Conservation (phyloP, 2,888 invertebrate species). For the Mythimna lalbum region DNA sequence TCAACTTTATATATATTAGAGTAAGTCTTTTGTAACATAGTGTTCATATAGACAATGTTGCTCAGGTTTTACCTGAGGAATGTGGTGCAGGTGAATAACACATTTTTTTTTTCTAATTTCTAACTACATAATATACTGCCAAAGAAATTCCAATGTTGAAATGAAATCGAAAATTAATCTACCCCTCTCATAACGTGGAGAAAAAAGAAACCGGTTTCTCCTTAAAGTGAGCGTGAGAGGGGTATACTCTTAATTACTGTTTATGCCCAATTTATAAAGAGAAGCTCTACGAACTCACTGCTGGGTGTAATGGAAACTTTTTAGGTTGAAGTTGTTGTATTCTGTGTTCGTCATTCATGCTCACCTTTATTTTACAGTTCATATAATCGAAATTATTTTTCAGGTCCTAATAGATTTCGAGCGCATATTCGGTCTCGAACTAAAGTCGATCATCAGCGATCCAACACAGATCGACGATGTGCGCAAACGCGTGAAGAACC, state of each 20-base stretch:
- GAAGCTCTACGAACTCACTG: too few species aligned
- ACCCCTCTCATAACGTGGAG: not conserved
- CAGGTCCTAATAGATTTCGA: conserved; percentile 96
- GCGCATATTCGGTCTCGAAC: conserved; percentile 96
- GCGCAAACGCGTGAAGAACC: conserved; percentile 94
- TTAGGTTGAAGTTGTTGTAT: too few species aligned
- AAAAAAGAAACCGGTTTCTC: too few species aligned
- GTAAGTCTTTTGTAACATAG: too few species aligned
- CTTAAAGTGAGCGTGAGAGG: too few species aligned
- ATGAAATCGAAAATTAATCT: not conserved
- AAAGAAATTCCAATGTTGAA: not conserved
- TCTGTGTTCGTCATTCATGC: not conserved
- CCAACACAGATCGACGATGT: conserved; percentile 96
- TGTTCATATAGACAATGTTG: too few species aligned
- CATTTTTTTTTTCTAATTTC: not conserved
- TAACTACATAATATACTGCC: not conserved
- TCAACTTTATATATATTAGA: not conserved
- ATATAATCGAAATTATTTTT: conserved; percentile 25
- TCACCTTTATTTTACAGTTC: not conserved
- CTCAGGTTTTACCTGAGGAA: conserved; percentile 94
- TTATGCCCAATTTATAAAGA: too few species aligned
- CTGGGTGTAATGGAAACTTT: too few species aligned
- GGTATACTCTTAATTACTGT: too few species aligned
- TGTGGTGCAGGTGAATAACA: conserved; percentile 91
- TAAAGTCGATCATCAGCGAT: conserved; percentile 96